Evolutionary conservation across 92 coral and sea anemone species (phyloP).

Genomic region (Plumapathes pennacea): DNA sequence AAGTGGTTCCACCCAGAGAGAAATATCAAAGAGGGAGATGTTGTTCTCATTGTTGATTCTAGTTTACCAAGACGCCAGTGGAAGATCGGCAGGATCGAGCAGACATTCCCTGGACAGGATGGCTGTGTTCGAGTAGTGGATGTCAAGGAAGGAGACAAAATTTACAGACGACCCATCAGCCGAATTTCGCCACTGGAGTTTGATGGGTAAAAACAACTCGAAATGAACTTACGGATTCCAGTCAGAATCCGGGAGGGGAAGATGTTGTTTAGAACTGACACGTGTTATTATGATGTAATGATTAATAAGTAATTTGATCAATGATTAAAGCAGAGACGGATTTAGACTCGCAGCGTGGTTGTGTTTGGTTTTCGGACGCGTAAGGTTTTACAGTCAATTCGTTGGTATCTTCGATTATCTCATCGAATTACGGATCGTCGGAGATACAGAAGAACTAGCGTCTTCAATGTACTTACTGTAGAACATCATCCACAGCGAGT

Average conservation of each 20-base stretch:
- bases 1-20: slow-evolving; percentile 2
- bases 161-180: slow-evolving; percentile 18
- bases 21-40: slow-evolving; percentile 2
- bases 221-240: slow-evolving; percentile 1
- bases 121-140: slow-evolving; percentile 18
- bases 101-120: slow-evolving; percentile 10
- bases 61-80: slow-evolving; percentile 14
- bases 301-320: too few species aligned
- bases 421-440: too few species aligned
- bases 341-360: too few species aligned
- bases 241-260: slow-evolving; percentile 18
- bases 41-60: slow-evolving; percentile 13
- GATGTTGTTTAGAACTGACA: too few species aligned
- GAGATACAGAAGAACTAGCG: too few species aligned
- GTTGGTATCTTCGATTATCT: too few species aligned
- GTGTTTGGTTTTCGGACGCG: too few species aligned
- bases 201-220: not conserved
- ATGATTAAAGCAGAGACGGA: too few species aligned
- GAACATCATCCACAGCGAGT: slow-evolving; percentile 40
- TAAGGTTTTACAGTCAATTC: too few species aligned
- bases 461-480: slow-evolving; percentile 60
- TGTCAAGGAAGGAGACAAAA: slow-evolving; percentile 3
- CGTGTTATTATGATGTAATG: too few species aligned
- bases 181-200: slow-evolving; percentile 25
- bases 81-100: slow-evolving; percentile 18